These are phyloP conservation scores for Ostrea denselamellosa DNA, from an alignment of 1,140 invertebrate genomes.

Conservation along the genomic window DNA sequence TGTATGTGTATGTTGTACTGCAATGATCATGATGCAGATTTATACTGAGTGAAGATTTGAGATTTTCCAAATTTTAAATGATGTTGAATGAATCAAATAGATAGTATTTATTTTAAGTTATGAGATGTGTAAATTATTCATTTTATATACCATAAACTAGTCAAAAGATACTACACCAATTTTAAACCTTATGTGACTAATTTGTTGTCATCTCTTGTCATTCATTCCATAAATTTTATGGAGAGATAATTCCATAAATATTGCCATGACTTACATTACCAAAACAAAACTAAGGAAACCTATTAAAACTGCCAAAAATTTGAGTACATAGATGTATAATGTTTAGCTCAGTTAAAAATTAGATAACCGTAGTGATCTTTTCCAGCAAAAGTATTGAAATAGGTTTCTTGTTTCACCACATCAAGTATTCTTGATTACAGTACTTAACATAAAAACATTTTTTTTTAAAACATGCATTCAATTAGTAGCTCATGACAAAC, in stretches of 20 bases:
- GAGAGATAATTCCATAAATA: not conserved
- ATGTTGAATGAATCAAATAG: constrained; percentile 24
- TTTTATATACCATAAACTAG: constrained; percentile 34
- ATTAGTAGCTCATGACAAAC: not conserved
- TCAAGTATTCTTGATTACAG: not conserved
- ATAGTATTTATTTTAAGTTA: constrained; percentile 35
- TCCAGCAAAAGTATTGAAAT: not conserved
- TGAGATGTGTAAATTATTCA: constrained; percentile 26
- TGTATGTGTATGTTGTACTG: not conserved
- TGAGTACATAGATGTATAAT: not conserved
- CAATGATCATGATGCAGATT: constrained; percentile 16
- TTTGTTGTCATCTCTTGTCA: not conserved
- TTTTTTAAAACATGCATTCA: not conserved
- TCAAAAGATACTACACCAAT: constrained; percentile 26
- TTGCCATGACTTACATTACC: constrained; percentile 5
- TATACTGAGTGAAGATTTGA: not conserved
- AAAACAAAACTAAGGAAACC: not conserved
- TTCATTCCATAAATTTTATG: not conserved
- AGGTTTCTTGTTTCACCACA: not conserved
- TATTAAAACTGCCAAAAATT: constrained; percentile 5
- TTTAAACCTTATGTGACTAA: not conserved
- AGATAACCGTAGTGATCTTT: not conserved
- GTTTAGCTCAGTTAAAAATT: not conserved
- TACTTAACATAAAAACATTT: not conserved
- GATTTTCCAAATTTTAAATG: not conserved